Evolutionary conservation across 2,888 invertebrate species (phyloP).

Genomic region (Polymixis flavicincta): DNA sequence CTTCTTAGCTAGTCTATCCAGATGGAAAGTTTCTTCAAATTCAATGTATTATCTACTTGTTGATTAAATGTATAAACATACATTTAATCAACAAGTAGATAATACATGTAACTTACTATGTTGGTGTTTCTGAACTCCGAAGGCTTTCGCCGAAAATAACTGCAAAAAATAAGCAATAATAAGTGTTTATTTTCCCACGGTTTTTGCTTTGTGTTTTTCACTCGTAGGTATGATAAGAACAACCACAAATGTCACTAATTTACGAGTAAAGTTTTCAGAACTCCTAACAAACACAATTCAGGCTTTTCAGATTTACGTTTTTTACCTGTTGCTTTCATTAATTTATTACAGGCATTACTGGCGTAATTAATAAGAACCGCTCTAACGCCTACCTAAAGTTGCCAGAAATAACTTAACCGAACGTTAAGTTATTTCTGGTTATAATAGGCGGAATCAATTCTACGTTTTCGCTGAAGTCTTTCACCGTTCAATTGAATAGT

Average conservation of each 20-base stretch:
- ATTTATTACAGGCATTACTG: neutral
- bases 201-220: neutral
- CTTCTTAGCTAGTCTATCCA: too few species aligned
- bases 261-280: conserved; percentile 24
- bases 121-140: neutral
- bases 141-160: neutral
- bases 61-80: neutral
- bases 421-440: neutral
- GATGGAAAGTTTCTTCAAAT: neutral
- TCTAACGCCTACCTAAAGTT: too few species aligned
- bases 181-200: too few species aligned
- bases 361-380: neutral
- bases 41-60: neutral
- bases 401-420: too few species aligned
- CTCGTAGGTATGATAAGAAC: neutral
- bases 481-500: neutral
- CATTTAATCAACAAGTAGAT: too few species aligned
- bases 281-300: neutral
- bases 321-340: conserved; percentile 12
- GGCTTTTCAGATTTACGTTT: conserved; percentile 2
- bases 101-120: neutral
- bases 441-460: neutral
- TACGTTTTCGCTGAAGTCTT: neutral
- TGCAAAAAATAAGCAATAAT: neutral
- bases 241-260: conserved; percentile 5